phyloP scores from a whole-genome alignment of 2,888 invertebrate species.

The Pimpla rufipes region DNA sequence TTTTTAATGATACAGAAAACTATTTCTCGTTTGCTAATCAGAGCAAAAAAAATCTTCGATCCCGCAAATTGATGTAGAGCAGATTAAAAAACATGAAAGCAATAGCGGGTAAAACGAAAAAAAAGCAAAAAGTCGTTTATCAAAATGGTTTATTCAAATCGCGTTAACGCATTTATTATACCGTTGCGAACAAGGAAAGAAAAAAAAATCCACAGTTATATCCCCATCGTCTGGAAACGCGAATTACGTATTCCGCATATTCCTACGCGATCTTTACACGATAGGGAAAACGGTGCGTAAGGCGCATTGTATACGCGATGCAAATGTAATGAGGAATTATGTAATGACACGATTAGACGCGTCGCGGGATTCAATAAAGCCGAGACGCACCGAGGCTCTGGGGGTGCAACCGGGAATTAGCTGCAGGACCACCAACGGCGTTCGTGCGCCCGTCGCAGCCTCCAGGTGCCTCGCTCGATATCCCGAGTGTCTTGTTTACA shows the following conservation, averaged over 20 bases:
- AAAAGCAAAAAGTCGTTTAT: neutral
- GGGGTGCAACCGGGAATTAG: neutral
- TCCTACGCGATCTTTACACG: constrained; percentile 17
- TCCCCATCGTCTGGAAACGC: neutral
- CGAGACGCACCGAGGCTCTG: neutral
- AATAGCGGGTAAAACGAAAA: no score
- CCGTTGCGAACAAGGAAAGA: constrained; percentile 2
- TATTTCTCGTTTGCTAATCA: no score
- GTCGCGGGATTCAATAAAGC: neutral
- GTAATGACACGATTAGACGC: no score
- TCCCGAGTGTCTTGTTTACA: neutral
- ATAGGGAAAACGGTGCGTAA: no score
- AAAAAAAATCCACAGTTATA: constrained; percentile 43
- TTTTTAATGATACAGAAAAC: no score
- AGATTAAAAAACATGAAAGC: no score
- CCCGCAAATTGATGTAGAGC: no score
- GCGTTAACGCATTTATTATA: constrained; percentile 4
- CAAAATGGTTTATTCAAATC: constrained; percentile 7
- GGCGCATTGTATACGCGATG: neutral
- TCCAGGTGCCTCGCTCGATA: constrained; percentile 2
- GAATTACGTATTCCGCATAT: constrained; percentile 52
- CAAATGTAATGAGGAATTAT: constrained; percentile 3
- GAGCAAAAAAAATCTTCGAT: no score
- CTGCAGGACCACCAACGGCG: neutral
- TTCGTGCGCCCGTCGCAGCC: no score